Base-by-base conservation (phyloP, 2,797 vertebrate species). In the Microctenopoma lineatum region DNA sequence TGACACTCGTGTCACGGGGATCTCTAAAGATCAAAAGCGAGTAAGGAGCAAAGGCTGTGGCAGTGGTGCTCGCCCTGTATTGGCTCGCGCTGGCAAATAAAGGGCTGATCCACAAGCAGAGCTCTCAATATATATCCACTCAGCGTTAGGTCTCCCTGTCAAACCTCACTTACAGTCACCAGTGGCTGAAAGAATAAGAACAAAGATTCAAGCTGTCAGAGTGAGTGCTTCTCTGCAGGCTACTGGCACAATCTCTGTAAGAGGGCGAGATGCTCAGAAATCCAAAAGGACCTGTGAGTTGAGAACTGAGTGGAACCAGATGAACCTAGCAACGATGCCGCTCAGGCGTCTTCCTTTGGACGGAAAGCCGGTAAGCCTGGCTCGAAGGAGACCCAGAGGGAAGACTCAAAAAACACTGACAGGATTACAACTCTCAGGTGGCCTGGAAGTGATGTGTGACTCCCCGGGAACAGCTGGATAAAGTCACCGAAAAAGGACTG, bases 241-340 rank as follows among this genome's bases (percentile, higher is more conserved):
- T 77, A 51, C 66, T 66, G 73, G 61, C 77, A 70, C 56, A 66
- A 61, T 75, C 57, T 57, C 63, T 63, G 55, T 59, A 59, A 66
- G 78, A 73, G 70, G 51, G 56, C 5, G 27, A 73, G 66, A 70
- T n/a, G 48, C 21, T 66, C 44, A 21, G 51, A 80, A 81, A 76
- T 84, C 84, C 78, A 81, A 76, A 66, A 76, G 58, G 80, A 72
- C 52, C 67, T 61, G 59, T 21, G 69, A 77, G 70, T 53, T 75
- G 78, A 84, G 78, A 65, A n/a, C 45, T 47, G 46, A 77, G 41
- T 60, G 52, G 64, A 80, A 71, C 63, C 65, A 36, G 73, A 63
- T 78, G 69, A 83, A 80, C 65, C 69, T 70, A 70, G 69, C 65
- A 67, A 73, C 52, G 64, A 71, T 68, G 69, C 64, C 52, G 61